Evolutionary conservation across 2,888 invertebrate species (phyloP), one percentile per base, ranked within the genome.

Genomic region (Aporophyla nigra): DNA sequence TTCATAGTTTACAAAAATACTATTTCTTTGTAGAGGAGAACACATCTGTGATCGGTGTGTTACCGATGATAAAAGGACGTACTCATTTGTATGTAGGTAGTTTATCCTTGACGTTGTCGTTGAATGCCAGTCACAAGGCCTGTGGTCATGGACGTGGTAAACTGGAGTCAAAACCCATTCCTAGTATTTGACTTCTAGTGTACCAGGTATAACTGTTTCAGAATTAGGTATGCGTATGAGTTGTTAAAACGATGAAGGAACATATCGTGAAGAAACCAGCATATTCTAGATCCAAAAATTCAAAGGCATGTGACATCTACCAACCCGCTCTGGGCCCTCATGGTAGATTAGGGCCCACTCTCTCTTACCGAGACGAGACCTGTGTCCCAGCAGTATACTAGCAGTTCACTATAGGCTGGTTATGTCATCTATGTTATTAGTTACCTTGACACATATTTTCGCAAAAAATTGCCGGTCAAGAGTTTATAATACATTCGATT

Each of bases 401-500:
- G 33, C 33, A 33, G 33, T 33, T 2, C 33, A 33, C 33, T 33
- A 33, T 33, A 33, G 33, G 33, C 33, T 33, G 3, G 3, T 33
- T 33, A 33, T 33, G 33, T 33, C 3, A n/a, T n/a, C n/a, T n/a
- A n/a, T 33, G 33, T 33, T 33, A 33, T 33, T 33, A 14, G 27
- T 21, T 14, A 1, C n/a, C 14, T 46, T 65, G 82, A 49, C 40
- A 54, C 19, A 46, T 33, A 58, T 49, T 56, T 27, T 40, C 7
- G 4, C 2, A 61, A 40, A 19, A 62, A 54, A 21, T 71, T n/a
- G 19, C 16, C 4, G 7, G 21, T 66, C n/a, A 33, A 40, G 24
- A 59, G 49, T 56, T 61, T 21, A 71, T 61, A 59, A 71, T 61
- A 59, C 59, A 21, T 33, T 53, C 24, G 14, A 49, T 74, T 74